phyloP scores from a whole-genome alignment of 2,888 invertebrate species.

The Andrena marginata region DNA sequence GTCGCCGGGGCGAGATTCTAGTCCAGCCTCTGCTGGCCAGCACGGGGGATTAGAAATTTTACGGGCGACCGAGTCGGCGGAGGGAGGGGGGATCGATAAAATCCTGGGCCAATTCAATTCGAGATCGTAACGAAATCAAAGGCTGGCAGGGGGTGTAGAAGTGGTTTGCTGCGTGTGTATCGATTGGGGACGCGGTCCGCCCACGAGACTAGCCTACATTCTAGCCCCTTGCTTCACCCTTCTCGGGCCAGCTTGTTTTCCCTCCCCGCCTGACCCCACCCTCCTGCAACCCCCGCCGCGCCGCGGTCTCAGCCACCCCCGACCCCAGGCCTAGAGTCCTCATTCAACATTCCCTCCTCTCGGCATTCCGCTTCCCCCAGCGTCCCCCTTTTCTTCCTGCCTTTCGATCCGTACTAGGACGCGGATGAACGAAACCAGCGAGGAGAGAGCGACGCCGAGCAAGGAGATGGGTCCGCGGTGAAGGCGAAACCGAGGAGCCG shows the following conservation, averaged over 20 bases:
- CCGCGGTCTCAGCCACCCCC: conserved; percentile 13
- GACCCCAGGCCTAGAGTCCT: conserved; percentile 65
- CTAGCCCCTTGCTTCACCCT: conserved; percentile 71
- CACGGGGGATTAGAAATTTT: conserved; percentile 16
- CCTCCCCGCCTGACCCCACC: conserved; percentile 51
- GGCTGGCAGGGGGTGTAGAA: conserved; percentile 49
- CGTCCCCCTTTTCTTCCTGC: conserved; percentile 8
- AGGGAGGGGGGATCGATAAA: conserved; percentile 38
- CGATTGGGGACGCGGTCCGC: conserved; percentile 84
- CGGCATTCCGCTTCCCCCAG: conserved; percentile 50
- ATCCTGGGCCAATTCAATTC: conserved; percentile 46
- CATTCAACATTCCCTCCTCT: conserved; percentile 79
- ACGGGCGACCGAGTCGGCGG: conserved; percentile 17
- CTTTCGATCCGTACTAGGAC: conserved; percentile 48
- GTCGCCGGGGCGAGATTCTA: neutral
- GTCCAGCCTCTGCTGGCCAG: neutral
- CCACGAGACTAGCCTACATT: conserved; percentile 82
- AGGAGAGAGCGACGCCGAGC: conserved; percentile 15
- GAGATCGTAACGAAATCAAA: conserved; percentile 61
- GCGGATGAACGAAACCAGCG: conserved; percentile 52
- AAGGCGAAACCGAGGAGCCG: conserved; percentile 30
- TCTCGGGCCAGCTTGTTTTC: conserved; percentile 51
- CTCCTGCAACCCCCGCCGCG: neutral
- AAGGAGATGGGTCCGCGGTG: neutral
- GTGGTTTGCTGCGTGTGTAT: conserved; percentile 77